Conservation (phyloP, 2,888 invertebrate species). For the Epistrophe grossulariae region DNA sequence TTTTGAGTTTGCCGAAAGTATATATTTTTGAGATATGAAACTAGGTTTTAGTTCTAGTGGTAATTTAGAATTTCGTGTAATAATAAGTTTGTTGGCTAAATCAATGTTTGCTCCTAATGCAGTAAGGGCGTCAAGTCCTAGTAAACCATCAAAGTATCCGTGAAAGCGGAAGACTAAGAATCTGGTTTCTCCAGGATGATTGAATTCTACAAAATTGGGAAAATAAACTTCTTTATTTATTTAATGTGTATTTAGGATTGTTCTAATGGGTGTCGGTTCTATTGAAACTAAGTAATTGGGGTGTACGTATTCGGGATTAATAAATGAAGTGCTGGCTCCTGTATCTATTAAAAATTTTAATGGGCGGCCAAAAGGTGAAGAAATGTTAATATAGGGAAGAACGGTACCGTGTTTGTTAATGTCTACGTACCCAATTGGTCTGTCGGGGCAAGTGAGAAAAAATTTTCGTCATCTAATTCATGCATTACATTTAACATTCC, state of each 20-base stretch:
- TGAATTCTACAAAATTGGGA: slow-evolving; percentile 36
- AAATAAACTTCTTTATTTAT: slow-evolving; percentile 27
- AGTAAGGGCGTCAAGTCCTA: slow-evolving; percentile 31
- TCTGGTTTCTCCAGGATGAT: slow-evolving; percentile 2
- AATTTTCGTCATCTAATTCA: slow-evolving; percentile 30
- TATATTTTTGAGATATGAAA: slow-evolving; percentile 3
- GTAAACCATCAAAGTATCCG: slow-evolving; percentile 49
- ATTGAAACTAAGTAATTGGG: not conserved
- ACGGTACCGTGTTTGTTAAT: slow-evolving; percentile 39
- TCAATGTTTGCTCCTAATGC: slow-evolving; percentile 32
- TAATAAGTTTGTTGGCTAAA: slow-evolving; percentile 3
- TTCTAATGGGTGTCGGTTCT: slow-evolving; percentile 22
- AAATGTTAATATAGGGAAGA: slow-evolving; percentile 58
- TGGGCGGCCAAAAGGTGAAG: slow-evolving; percentile 59
- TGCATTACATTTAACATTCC: not conserved
- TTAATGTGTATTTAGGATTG: slow-evolving; percentile 29
- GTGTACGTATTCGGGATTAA: slow-evolving; percentile 23
- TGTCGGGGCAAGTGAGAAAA: slow-evolving; percentile 11
- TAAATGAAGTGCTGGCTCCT: slow-evolving; percentile 46
- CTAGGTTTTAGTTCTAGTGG: slow-evolving; percentile 38
- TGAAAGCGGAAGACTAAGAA: slow-evolving; percentile 39
- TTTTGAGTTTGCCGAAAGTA: not conserved
- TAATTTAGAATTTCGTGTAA: slow-evolving; percentile 18
- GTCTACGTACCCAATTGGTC: slow-evolving; percentile 49
- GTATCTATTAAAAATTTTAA: slow-evolving; percentile 51